These are phyloP conservation scores for Pectinophora gossypiella DNA, from an alignment of 1,140 invertebrate genomes.

Conservation along the genomic window DNA sequence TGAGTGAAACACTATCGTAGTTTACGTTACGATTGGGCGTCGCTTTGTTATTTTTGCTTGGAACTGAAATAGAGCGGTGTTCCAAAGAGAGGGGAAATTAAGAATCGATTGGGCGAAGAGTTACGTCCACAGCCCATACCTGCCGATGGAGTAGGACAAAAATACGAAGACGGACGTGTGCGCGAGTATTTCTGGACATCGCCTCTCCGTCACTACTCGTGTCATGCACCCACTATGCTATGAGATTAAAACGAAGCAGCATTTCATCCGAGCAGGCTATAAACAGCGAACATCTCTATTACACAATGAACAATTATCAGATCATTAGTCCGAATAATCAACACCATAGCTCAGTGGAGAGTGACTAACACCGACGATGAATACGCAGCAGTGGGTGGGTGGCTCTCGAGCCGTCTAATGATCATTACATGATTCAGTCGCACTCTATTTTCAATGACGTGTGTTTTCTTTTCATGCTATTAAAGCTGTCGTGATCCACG, in stretches of 20 bases:
- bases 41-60: not conserved
- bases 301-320: constrained; percentile 17
- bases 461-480: too few species aligned
- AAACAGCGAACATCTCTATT: constrained; percentile 14
- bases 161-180: constrained; percentile 31
- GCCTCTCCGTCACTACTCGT: constrained; percentile 6
- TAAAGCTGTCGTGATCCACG: too few species aligned
- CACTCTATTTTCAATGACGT: too few species aligned
- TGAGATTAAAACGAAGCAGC: constrained; percentile 15
- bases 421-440: not conserved
- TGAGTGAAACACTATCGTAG: not conserved
- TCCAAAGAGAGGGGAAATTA: not conserved
- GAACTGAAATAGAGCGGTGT: not conserved
- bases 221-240: constrained; percentile 3
- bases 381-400: not conserved
- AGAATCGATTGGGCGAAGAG: constrained; percentile 1
- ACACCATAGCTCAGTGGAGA: not conserved
- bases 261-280: constrained; percentile 19
- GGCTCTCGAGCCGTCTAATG: not conserved
- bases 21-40: too few species aligned
- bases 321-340: constrained; percentile 16
- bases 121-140: constrained; percentile 25
- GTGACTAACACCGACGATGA: not conserved
- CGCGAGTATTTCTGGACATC: constrained; percentile 31
- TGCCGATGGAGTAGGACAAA: constrained; percentile 39